Evolutionary conservation across 1,140 invertebrate species (phyloP), one percentile per base, ranked within the genome.

Genomic region (Heliothis virescens): DNA sequence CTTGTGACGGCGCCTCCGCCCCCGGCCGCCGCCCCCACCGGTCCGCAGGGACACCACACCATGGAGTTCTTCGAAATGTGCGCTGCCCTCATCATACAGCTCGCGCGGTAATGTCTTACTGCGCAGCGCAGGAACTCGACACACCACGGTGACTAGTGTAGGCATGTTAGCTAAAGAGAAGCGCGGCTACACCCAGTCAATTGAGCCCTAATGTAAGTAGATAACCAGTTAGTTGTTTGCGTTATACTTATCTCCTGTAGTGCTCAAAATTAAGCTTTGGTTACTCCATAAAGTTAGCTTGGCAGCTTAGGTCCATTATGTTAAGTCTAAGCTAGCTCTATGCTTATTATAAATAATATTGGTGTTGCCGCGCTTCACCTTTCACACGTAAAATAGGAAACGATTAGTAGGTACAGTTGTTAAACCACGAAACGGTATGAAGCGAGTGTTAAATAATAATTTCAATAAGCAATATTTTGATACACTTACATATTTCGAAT

Each of bases 41-140:
- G 82, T 55, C 79, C 86, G 0, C 95, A 83, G 91, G 96, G 97
- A 29, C 99, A 99, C 90, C 98, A 99, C 93, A 99, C 99, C 3
- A 99, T 99, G 98, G 99, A 99, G 95, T 99, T 99, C 95, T 99
- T 99, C 94, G 99, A 99, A 95, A 99, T 99, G 98, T 99, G 99
- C 94, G 99, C 99, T 26, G 98, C 98, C 34, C 95, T 99, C 15
- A 99, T 99, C 86, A 99, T 99, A 67, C 99, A 99, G 88, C 95
- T 99, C 67, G 99, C 99, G 41, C 97, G 99, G 95, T 99, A 96
- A 95, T 80, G 41, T 26, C 15, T 11, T 1, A 52, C 53, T 41
- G 15, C 60, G 9, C 11, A 9, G 41, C 48, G 3, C 12, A 0
- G 34, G 47, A 69, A 52, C 62, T 63, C 41, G n/a, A 13, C 29